Percentiles rank a stretch among this genome's conserved stretches.
These are phyloP conservation scores for Spheniscus mendiculus DNA, from an alignment of 2,113 vertebrate genomes.

Conservation along the genomic window DNA sequence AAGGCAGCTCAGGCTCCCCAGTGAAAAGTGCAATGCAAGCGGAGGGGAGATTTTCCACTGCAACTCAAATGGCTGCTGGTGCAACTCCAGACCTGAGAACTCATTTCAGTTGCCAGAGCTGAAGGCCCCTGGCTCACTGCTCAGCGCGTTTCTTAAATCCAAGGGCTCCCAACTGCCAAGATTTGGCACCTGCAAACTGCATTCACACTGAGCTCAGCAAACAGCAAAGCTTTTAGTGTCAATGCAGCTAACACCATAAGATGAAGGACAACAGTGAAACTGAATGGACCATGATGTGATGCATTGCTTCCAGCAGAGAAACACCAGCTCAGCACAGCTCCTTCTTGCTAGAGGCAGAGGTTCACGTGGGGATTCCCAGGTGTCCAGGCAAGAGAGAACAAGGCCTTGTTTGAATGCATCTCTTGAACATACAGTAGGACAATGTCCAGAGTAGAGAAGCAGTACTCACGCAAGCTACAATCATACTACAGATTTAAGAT, in stretches of 20 bases:
- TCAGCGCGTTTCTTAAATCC: not conserved
- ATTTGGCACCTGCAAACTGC: rapidly evolving
- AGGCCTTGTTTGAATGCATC: not conserved
- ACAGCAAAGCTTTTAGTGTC: not conserved
- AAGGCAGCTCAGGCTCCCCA: not conserved
- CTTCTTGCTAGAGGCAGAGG: not conserved
- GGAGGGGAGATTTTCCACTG: not conserved
- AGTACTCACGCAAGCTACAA: not conserved
- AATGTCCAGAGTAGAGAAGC: not conserved
- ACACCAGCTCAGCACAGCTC: not conserved
- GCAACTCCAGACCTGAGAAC: no score
- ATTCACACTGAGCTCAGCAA: not conserved
- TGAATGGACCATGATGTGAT: rapidly evolving
- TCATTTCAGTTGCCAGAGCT: not conserved
- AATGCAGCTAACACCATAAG: rapidly evolving
- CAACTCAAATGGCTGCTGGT: not conserved
- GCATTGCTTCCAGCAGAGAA: not conserved
- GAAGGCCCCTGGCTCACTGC: rapidly evolving
- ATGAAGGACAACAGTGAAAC: not conserved
- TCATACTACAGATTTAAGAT: not conserved
- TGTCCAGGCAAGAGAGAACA: not conserved
- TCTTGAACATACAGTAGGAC: rapidly evolving
- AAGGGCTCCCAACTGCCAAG: not conserved
- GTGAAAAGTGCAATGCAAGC: not conserved
- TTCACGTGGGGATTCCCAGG: rapidly evolving